Evolutionary conservation across 2,797 vertebrate species (phyloP), one percentile per base, ranked within the genome.

Genomic region (Remorina albescens): DNA sequence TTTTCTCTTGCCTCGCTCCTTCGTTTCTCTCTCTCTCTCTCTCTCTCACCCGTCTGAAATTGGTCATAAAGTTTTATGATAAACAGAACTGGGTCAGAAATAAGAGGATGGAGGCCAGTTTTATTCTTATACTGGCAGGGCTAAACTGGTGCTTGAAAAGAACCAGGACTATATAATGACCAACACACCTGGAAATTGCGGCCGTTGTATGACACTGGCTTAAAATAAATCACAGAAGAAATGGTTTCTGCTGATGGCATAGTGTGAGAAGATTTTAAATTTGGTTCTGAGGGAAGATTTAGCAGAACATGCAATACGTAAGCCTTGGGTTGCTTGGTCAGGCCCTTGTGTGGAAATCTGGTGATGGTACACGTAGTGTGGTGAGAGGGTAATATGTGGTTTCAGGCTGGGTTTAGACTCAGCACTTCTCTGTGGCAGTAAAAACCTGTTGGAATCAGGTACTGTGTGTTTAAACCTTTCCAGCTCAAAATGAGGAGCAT

Each of bases 11-110:
- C 41, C 60, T 87, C 71, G 61, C 76, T 82, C 69, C 74, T 67
- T 84, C 78, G 76, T 82, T 84, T 71, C 75, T 78, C 64, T 56
- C 79, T 19, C n/a, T n/a, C n/a, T 44, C 58, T 84, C 71, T 7
- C 78, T 82, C 80, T 75, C 66, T 76, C 67, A 36, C 75, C 80
- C 81, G 79, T 74, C 71, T 75, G 78, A 89, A 86, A 89, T 82
- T 89, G 81, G 55, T 71, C 87, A 86, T 92, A 88, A 92, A 90
- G 70, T 92, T 93, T 91, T 88, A 92, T 85, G 86, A 85, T 90
- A 86, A 92, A 91, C 89, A 92, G 86, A 91, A 88, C 81, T 85
- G 80, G 89, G 89, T 92, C 86, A 89, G 84, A 80, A 89, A 88
- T 88, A 76, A 88, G 82, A 83, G 65, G 76, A 85, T 3, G n/a